A percentile compares a stretch with the other conserved stretches of the same genome.
These are phyloP conservation scores for Drosophila guanche DNA, from an alignment of 1,140 invertebrate species.

Conservation along the genomic window DNA sequence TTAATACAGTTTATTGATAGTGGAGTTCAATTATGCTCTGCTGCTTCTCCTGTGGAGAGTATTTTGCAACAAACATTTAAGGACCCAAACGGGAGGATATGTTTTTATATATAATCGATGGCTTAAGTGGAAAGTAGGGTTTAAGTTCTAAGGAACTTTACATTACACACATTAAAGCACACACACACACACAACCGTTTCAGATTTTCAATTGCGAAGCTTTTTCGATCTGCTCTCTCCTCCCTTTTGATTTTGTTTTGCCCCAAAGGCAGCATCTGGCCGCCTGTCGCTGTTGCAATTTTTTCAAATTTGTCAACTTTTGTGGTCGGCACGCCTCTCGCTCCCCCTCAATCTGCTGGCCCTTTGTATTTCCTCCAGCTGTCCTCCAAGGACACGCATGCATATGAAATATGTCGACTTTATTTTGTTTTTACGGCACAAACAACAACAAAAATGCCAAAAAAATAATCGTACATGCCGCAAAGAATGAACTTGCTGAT, in stretches of 20 bases:
- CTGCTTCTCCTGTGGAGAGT: too few relatives aligned
- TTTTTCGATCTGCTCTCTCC: background rate
- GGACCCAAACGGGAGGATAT: too few relatives aligned
- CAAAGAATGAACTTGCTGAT: conserved; percentile 3
- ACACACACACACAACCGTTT: conserved; percentile 3
- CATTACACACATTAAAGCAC: conserved; percentile 35
- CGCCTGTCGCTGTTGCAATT: conserved; percentile 64
- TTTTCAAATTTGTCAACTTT: conserved; percentile 75
- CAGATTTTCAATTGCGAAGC: conserved; percentile 27
- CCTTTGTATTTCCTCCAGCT: background rate
- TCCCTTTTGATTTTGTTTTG: conserved; percentile 21
- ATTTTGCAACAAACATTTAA: too few relatives aligned
- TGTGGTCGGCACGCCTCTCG: conserved; percentile 29
- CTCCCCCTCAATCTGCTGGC: background rate
- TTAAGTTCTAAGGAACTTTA: too few relatives aligned
- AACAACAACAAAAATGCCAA: conserved; percentile 27
- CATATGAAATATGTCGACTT: conserved; percentile 70
- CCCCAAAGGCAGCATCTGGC: conserved; percentile 40
- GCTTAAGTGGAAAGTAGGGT: too few relatives aligned
- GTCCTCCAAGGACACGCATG: conserved; percentile 34
- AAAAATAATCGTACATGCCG: too few relatives aligned
- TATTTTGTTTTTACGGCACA: conserved; percentile 35
- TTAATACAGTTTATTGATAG: conserved; percentile 8
- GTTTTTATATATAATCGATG: too few relatives aligned
- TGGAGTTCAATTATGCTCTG: background rate